Base-by-base conservation (phyloP, 2,113 vertebrate genomes). In the Burhinus oedicnemus region DNA sequence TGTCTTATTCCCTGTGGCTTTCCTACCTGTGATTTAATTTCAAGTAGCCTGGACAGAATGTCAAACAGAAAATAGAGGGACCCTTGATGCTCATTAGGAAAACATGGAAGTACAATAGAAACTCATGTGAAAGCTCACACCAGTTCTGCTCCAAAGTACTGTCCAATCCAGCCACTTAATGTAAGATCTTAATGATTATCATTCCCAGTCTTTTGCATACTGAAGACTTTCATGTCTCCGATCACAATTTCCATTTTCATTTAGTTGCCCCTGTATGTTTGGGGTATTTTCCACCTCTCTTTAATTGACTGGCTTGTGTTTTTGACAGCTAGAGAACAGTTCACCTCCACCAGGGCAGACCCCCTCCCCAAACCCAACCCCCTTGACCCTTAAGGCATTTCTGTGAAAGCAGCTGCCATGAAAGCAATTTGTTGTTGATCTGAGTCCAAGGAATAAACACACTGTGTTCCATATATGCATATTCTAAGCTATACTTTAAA, bases 401-500 rank as follows among this genome's bases (percentile, higher is more conserved):
- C 72, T 64, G 36, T 76, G 78, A 84, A 89, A 76, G 38, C 47
- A 90, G 34, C 18, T 95, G 77, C 40, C 76, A 72, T 55, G 60
- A 87, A 95, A 95, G n/a, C 29, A 93, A 91, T 89, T 95, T 77
- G 8, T 18, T 97, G 66, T 84, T 94, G 68, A 95, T 81, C 58
- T 9, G 20, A 88, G 23, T 81, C 87, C 89, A 83, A 96, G 75
- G 82, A 95, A 97, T 93, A 94, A 92, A 90, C 57, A 77, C 9
- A 30, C 8, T 34, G 20, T 58, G 68, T 61, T 97, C 64, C 90
- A 58, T 82, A 94, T 81, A 97, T 87, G 71, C 61, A 79, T 88
- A 94, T 86, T 93, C 68, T 94, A 58, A 97, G 64, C n/a, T 94
- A n/a, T 60, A 92, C 72, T 97, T 97, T 80, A 97, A 97, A 93